These are phyloP conservation scores for Perodicticus potto DNA, from an alignment of 2,797 vertebrate species.

Conservation along the genomic window DNA sequence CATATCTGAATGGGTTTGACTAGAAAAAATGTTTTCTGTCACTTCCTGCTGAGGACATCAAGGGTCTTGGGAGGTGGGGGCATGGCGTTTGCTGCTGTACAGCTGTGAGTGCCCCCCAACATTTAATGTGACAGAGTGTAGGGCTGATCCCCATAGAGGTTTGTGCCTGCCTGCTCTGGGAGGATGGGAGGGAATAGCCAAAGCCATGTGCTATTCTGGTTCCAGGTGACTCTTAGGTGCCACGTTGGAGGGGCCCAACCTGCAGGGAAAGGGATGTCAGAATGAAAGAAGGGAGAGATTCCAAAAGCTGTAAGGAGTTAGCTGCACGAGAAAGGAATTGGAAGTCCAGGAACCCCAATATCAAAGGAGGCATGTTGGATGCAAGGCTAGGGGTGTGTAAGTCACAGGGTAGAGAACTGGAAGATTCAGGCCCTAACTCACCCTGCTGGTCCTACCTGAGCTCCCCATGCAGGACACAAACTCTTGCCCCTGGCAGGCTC, in stretches of 20 bases:
- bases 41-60: neutral
- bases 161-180: neutral
- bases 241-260: accelerated
- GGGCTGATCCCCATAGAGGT: accelerated
- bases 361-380: neutral
- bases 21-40: neutral
- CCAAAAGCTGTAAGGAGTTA: neutral
- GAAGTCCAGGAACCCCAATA: neutral
- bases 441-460: neutral
- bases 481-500: accelerated
- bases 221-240: accelerated
- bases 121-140: accelerated
- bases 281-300: neutral
- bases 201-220: neutral
- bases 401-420: accelerated
- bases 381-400: neutral
- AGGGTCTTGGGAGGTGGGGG: accelerated
- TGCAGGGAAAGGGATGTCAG: accelerated
- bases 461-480: neutral
- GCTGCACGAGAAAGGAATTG: neutral
- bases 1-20: neutral
- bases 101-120: neutral
- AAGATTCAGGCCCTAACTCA: accelerated
- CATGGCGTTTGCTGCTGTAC: accelerated
- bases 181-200: neutral